Percentiles rank a stretch among this genome's conserved stretches.
These are phyloP conservation scores for Calypte anna DNA, from an alignment of 2,113 vertebrate genomes.

Conservation along the genomic window DNA sequence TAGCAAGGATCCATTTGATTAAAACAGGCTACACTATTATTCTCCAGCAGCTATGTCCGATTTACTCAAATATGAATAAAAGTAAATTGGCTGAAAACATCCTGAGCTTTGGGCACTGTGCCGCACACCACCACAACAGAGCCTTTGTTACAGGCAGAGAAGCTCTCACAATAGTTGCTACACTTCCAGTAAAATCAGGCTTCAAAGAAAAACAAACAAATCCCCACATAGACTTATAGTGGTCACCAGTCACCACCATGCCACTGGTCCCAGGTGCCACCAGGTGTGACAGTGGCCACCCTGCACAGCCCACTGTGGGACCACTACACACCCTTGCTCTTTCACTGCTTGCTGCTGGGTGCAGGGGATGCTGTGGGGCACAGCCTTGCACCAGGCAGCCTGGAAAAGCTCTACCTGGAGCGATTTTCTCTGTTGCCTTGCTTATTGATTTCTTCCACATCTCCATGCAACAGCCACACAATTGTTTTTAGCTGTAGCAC, in stretches of 20 bases:
- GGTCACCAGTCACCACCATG: not conserved
- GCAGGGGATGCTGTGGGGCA: not conserved
- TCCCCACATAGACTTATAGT: not conserved
- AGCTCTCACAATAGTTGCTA: not conserved
- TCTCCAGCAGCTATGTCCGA: not conserved
- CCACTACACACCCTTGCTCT: rapidly evolving
- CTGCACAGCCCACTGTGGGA: not conserved
- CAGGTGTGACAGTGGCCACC: not conserved
- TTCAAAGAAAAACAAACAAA: not conserved
- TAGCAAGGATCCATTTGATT: not conserved
- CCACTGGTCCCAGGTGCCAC: not conserved
- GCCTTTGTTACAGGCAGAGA: constrained; percentile 44
- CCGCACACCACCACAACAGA: not conserved
- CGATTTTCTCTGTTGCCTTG: not conserved
- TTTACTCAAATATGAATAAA: constrained; percentile 13
- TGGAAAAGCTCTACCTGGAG: not conserved
- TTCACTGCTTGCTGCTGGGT: not conserved
- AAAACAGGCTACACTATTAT: not conserved
- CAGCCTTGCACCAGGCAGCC: not conserved
- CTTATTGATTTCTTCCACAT: not conserved
- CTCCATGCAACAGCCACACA: not conserved
- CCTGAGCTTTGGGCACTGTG: constrained; percentile 21
- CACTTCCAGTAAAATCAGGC: not conserved
- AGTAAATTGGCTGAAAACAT: constrained; percentile 54
- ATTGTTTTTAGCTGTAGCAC: not conserved